Evolutionary conservation across 2,113 vertebrate genomes (phyloP).

Genomic region (Rhinopithecus roxellana): DNA sequence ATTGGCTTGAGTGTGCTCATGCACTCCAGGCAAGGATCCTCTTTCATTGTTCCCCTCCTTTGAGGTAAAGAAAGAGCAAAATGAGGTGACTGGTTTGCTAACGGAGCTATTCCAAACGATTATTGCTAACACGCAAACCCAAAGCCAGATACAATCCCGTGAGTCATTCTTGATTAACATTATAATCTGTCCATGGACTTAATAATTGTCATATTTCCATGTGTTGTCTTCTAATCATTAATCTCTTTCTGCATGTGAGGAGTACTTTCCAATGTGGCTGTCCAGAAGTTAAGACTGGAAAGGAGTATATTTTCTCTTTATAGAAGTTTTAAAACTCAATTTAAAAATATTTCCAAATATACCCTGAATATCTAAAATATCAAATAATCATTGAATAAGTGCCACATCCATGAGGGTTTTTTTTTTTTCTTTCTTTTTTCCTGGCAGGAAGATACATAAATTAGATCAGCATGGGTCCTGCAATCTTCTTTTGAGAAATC

Average conservation of each 20-base stretch:
- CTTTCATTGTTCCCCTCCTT: not conserved
- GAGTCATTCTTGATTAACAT: rapidly evolving
- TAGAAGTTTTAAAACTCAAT: slow-evolving; percentile 42
- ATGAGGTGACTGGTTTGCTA: not conserved
- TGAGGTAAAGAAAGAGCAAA: not conserved
- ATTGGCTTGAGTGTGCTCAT: not conserved
- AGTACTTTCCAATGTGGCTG: not conserved
- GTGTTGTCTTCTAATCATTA: not conserved
- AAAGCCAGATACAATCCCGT: rapidly evolving
- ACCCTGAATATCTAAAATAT: slow-evolving; percentile 18
- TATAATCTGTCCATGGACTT: not conserved
- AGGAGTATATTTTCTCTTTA: not conserved
- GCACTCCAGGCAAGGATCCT: rapidly evolving
- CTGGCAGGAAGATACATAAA: slow-evolving; percentile 41
- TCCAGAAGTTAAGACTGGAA: slow-evolving; percentile 2
- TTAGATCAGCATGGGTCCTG: not conserved
- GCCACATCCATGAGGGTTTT: not conserved
- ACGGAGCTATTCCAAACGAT: not conserved
- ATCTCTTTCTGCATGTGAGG: not conserved
- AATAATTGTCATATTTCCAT: not conserved
- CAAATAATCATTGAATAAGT: not conserved
- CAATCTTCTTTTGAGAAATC: slow-evolving; percentile 58
- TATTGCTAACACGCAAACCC: not conserved
- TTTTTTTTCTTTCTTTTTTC: not conserved
- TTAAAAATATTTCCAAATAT: slow-evolving; percentile 55